Conservation (phyloP, 1,140 invertebrate genomes). For the Dysdera silvatica region DNA sequence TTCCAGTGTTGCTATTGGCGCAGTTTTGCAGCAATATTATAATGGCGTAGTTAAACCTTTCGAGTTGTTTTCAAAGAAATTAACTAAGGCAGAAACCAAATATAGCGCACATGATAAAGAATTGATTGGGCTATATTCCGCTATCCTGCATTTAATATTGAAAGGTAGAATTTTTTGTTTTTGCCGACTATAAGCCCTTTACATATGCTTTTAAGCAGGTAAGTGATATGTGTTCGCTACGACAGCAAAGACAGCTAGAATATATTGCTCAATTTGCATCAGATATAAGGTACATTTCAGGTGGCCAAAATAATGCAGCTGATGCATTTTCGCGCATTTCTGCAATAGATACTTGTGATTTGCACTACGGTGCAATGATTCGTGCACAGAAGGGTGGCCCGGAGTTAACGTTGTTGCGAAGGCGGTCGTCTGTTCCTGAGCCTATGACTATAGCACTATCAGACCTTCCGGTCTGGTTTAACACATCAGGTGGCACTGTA, state of each 20-base stretch:
- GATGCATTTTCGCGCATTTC: slow-evolving; percentile 20
- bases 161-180: slow-evolving; percentile 36
- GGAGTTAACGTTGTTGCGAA: background rate
- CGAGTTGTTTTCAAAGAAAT: slow-evolving; percentile 25
- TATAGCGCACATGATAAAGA: slow-evolving; percentile 34
- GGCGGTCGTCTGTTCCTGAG: background rate
- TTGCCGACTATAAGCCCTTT: slow-evolving; percentile 38
- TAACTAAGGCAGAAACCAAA: slow-evolving; percentile 18
- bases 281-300: slow-evolving; percentile 40
- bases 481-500: background rate
- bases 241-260: slow-evolving; percentile 38
- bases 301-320: slow-evolving; percentile 37
- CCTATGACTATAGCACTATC: background rate
- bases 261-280: slow-evolving; percentile 42
- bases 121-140: slow-evolving; percentile 34
- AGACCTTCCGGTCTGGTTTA: background rate
- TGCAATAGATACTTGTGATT: background rate
- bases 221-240: slow-evolving; percentile 27
- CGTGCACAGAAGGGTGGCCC: slow-evolving; percentile 4
- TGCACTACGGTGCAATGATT: slow-evolving; percentile 6
- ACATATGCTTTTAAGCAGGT: slow-evolving; percentile 30
- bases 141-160: slow-evolving; percentile 38
- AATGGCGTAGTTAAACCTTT: slow-evolving; percentile 19
- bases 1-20: slow-evolving; percentile 19
- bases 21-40: slow-evolving; percentile 17